A percentile compares a stretch with the other conserved stretches of the same genome.
Conservation (phyloP, 2,113 vertebrate genomes). For the Eretmochelys imbricata region DNA sequence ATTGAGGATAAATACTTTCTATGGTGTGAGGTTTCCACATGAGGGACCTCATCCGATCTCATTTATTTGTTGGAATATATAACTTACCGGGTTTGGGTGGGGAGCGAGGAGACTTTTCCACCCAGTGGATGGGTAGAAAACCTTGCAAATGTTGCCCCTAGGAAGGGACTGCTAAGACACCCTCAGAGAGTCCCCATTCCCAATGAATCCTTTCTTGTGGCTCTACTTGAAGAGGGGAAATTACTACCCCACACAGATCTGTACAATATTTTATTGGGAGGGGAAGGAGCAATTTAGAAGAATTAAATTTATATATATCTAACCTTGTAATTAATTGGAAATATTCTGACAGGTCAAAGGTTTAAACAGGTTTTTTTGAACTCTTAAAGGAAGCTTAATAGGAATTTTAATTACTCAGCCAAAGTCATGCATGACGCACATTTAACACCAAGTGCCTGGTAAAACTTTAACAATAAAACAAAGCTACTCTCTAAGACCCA, state of each 20-base stretch:
- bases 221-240: not conserved
- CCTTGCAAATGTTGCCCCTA: not conserved
- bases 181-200: not conserved
- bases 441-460: not conserved
- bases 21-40: not conserved
- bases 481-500: not conserved
- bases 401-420: constrained; percentile 45
- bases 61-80: not conserved
- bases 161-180: not conserved
- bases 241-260: not conserved
- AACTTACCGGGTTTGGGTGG: not conserved
- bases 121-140: not conserved
- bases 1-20: not conserved
- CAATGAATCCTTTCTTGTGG: not conserved
- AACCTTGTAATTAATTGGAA: constrained; percentile 16
- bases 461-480: constrained; percentile 23
- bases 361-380: constrained; percentile 26
- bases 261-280: not conserved
- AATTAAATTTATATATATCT: not conserved
- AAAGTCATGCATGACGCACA: not conserved
- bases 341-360: not conserved
- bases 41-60: too few species aligned
- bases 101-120: not conserved
- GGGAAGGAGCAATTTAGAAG: not conserved
- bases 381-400: not conserved